A percentile compares a stretch with the other conserved stretches of the same genome.
phyloP scores from a whole-genome alignment of 2,888 invertebrate species.

The Zaprionus lineosus region DNA sequence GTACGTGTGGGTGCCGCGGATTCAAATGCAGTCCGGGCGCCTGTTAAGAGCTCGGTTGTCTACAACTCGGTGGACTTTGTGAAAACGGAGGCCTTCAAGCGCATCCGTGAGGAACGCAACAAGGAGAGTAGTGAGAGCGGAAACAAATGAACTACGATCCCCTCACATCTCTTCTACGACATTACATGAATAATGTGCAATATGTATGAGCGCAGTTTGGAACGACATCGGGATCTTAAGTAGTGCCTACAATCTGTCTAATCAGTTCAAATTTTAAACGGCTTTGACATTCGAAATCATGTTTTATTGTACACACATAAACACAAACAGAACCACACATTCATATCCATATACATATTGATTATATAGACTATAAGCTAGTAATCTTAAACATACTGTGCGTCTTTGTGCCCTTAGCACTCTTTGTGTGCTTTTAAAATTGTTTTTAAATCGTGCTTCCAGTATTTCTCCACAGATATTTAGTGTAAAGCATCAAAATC shows the following conservation, averaged over 20 bases:
- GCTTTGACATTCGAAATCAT: constrained; percentile 49
- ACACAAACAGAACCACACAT: constrained; percentile 6
- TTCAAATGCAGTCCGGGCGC: constrained; percentile 82
- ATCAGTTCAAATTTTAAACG: constrained; percentile 44
- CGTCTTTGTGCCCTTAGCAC: constrained; percentile 14
- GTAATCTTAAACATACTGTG: constrained; percentile 18
- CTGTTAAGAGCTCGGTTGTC: constrained; percentile 85
- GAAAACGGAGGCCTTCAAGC: constrained; percentile 96
- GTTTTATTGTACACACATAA: constrained; percentile 15
- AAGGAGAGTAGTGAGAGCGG: constrained; percentile 83
- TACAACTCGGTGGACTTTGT: constrained; percentile 97
- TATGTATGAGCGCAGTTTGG: constrained; percentile 26
- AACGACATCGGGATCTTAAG: constrained; percentile 27
- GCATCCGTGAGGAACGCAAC: constrained; percentile 88
- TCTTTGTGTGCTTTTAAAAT: constrained; percentile 21
- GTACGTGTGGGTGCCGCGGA: constrained; percentile 72
- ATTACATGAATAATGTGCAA: constrained; percentile 50
- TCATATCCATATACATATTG: constrained; percentile 31
- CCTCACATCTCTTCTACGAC: constrained; percentile 36
- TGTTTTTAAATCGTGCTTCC: constrained; percentile 58
- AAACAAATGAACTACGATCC: constrained; percentile 34
- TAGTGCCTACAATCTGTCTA: constrained; percentile 57
- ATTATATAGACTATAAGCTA: constrained; percentile 34
- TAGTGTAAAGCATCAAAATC: constrained; percentile 23
- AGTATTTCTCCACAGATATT: constrained; percentile 40